phyloP scores from a whole-genome alignment of 2,797 vertebrate species.

The Staurois parvus region DNA sequence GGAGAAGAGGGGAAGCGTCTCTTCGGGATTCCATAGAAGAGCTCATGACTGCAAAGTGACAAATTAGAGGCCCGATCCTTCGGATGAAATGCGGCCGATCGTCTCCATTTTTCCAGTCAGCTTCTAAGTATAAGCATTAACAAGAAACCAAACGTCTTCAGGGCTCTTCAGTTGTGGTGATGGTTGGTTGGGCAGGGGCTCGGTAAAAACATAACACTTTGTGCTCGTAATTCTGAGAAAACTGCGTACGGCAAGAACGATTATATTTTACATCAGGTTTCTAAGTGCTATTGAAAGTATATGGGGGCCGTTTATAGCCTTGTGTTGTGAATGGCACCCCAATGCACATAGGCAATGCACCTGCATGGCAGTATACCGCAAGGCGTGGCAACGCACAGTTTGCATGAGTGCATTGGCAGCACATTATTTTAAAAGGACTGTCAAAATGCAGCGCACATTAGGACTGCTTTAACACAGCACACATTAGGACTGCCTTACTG shows the following conservation, averaged over 20 bases:
- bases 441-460: too few species aligned
- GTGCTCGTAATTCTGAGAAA: neutral
- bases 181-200: neutral
- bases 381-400: too few species aligned
- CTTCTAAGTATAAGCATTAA: conserved; percentile 4
- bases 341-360: too few species aligned
- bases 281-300: neutral
- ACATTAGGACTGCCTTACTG: too few species aligned
- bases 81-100: neutral
- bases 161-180: conserved; percentile 1
- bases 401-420: too few species aligned
- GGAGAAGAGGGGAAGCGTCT: neutral
- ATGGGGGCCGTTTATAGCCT: too few species aligned
- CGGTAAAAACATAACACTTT: neutral
- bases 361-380: too few species aligned
- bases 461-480: too few species aligned
- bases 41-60: conserved; percentile 5
- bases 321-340: too few species aligned
- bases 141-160: neutral
- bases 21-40: conserved; percentile 12
- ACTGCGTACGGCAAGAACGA: neutral
- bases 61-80: conserved; percentile 31
- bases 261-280: neutral
- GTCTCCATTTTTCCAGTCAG: neutral
- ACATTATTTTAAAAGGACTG: too few species aligned